Evolutionary conservation across 1,140 invertebrate species (phyloP).

Genomic region (Ceratina calcarata): DNA sequence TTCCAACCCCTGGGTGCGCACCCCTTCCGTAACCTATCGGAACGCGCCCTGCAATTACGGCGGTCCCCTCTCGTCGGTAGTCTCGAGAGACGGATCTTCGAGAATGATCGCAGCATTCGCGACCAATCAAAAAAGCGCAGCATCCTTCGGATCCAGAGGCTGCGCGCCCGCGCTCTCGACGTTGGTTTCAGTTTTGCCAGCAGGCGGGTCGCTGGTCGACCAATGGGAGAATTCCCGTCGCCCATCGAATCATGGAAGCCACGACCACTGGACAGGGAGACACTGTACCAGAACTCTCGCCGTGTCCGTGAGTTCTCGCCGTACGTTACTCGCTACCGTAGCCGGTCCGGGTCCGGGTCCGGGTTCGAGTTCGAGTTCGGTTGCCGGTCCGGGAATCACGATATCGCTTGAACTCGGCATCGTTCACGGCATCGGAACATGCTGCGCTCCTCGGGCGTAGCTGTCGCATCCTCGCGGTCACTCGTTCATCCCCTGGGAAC

Average conservation of each 20-base stretch:
- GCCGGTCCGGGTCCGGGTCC: background rate
- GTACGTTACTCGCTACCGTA: background rate
- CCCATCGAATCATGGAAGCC: background rate
- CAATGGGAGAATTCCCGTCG: conserved; percentile 42
- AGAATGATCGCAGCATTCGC: conserved; percentile 35
- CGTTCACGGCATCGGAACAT: conserved; percentile 41
- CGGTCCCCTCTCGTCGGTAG: background rate
- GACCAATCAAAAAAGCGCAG: conserved; percentile 46
- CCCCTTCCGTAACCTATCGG: conserved; percentile 23
- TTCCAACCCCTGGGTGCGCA: background rate
- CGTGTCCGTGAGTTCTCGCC: background rate
- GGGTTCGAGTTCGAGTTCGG: conserved; percentile 20
- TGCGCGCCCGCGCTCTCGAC: no score
- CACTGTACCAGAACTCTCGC: background rate
- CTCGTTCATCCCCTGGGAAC: no score
- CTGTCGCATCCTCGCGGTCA: conserved; percentile 44
- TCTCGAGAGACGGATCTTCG: conserved; percentile 30
- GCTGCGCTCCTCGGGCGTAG: conserved; percentile 58
- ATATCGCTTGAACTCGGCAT: conserved; percentile 35
- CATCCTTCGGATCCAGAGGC: no score
- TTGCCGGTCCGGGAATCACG: conserved; percentile 49
- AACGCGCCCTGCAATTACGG: conserved; percentile 14
- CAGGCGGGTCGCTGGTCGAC: conserved; percentile 27
- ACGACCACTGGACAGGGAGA: background rate
- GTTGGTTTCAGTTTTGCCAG: no score